A percentile compares a stretch with the other conserved stretches of the same genome.
Evolutionary conservation across 1,140 invertebrate species (phyloP).

Genomic region (Andrena cerasifolii): DNA sequence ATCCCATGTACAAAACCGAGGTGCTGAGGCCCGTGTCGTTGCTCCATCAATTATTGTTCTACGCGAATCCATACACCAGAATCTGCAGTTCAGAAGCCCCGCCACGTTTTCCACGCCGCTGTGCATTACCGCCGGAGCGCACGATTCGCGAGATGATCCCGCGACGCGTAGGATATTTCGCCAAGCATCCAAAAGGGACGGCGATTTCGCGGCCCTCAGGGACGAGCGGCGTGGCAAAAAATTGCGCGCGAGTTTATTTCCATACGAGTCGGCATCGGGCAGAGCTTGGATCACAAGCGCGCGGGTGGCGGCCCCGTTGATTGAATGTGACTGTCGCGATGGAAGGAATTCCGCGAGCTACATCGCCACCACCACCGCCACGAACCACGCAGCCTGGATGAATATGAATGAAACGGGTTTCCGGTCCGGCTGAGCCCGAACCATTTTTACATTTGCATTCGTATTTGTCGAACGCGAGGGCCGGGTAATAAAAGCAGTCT

Average conservation of each 20-base stretch:
- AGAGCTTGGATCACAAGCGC: background rate
- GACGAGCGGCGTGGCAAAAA: slow-evolving; percentile 31
- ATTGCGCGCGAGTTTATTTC: slow-evolving; percentile 34
- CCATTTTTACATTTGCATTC: slow-evolving; percentile 66
- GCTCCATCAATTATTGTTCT: no score
- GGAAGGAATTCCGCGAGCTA: slow-evolving; percentile 67
- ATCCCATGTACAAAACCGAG: no score
- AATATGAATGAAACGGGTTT: slow-evolving; percentile 72
- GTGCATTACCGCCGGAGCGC: background rate
- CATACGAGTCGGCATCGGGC: slow-evolving; percentile 24
- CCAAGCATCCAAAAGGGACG: slow-evolving; percentile 54
- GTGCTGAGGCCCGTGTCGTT: no score
- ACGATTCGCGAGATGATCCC: slow-evolving; percentile 47
- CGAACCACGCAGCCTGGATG: slow-evolving; percentile 52
- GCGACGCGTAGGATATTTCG: slow-evolving; percentile 60
- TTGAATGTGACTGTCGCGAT: slow-evolving; percentile 69
- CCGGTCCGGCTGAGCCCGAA: slow-evolving; percentile 63
- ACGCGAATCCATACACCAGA: no score
- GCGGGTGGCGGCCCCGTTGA: slow-evolving; percentile 43
- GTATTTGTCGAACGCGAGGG: slow-evolving; percentile 64
- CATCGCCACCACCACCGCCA: slow-evolving; percentile 54
- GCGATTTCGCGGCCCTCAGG: slow-evolving; percentile 28
- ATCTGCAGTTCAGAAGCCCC: no score
- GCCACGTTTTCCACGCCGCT: no score
- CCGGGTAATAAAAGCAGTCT: slow-evolving; percentile 64